Conservation (phyloP, 1,140 invertebrate genomes). For the Periplaneta americana region DNA sequence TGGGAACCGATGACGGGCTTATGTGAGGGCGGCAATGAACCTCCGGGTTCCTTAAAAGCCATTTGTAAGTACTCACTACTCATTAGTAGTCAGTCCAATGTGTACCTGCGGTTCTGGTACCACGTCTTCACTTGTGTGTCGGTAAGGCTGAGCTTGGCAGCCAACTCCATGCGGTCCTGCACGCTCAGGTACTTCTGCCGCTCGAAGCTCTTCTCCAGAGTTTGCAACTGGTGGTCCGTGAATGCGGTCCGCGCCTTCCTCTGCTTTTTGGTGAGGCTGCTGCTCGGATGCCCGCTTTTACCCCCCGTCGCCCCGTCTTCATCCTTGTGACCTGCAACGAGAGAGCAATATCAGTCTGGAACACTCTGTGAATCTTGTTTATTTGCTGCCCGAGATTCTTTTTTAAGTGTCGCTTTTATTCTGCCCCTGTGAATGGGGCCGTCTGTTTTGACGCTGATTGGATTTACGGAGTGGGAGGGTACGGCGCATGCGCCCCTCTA, state of each 20-base stretch:
- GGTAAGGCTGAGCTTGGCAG: slow-evolving; percentile 89
- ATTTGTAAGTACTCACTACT: too few relatives aligned
- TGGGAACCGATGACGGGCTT: too few relatives aligned
- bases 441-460: background rate
- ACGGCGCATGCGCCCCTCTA: background rate
- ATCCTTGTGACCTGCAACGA: slow-evolving; percentile 36
- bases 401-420: too few relatives aligned
- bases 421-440: background rate
- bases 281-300: slow-evolving; percentile 38
- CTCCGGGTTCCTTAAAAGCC: too few relatives aligned
- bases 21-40: too few relatives aligned
- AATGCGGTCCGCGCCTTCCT: slow-evolving; percentile 97
- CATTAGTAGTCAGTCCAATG: too few relatives aligned
- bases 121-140: slow-evolving; percentile 99
- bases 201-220: slow-evolving; percentile 96
- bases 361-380: background rate
- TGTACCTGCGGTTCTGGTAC: slow-evolving; percentile 99
- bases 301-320: slow-evolving; percentile 35
- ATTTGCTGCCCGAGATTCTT: background rate
- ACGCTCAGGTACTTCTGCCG: slow-evolving; percentile 98
- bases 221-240: slow-evolving; percentile 95
- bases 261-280: slow-evolving; percentile 81
- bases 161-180: slow-evolving; percentile 96
- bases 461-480: background rate
- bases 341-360: background rate